phyloP scores from a whole-genome alignment of 2,113 vertebrate genomes.

The Thamnaconus septentrionalis region DNA sequence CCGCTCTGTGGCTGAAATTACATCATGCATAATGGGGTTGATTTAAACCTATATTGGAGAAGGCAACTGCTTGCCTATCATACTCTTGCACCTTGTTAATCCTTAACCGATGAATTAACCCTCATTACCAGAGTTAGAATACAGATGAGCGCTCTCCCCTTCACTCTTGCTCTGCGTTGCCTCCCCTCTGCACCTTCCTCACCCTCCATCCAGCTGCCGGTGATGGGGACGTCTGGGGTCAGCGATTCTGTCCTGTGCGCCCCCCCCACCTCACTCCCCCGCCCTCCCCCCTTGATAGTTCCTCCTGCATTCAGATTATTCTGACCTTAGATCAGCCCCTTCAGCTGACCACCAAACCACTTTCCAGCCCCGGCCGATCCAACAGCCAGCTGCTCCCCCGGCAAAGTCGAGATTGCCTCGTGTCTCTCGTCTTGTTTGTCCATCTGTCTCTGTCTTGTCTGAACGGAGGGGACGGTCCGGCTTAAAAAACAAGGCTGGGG shows the following conservation, averaged over 20 bases:
- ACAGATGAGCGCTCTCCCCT: constrained; percentile 79
- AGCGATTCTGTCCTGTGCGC: constrained; percentile 90
- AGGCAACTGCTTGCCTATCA: constrained; percentile 94
- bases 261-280: constrained; percentile 26
- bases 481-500: constrained; percentile 17
- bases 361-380: constrained; percentile 42
- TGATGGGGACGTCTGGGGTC: constrained; percentile 93
- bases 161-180: constrained; percentile 28
- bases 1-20: constrained; percentile 60
- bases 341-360: constrained; percentile 64
- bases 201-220: constrained; percentile 78
- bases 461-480: constrained; percentile 21
- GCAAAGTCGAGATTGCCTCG: constrained; percentile 46
- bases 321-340: constrained; percentile 83
- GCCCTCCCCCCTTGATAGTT: constrained; percentile 77
- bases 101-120: constrained; percentile 98
- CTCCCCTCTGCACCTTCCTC: constrained; percentile 38
- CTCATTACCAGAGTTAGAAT: constrained; percentile 94
- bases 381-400: constrained; percentile 58
- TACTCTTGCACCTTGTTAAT: constrained; percentile 96
- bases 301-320: constrained; percentile 89
- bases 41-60: constrained; percentile 91
- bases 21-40: constrained; percentile 88
- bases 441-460: constrained; percentile 28
- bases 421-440: constrained; percentile 42